Evolutionary conservation across 2,797 vertebrate genomes (phyloP), one percentile per base, ranked within the genome.

Genomic region (Brachyrhaphis roseni): DNA sequence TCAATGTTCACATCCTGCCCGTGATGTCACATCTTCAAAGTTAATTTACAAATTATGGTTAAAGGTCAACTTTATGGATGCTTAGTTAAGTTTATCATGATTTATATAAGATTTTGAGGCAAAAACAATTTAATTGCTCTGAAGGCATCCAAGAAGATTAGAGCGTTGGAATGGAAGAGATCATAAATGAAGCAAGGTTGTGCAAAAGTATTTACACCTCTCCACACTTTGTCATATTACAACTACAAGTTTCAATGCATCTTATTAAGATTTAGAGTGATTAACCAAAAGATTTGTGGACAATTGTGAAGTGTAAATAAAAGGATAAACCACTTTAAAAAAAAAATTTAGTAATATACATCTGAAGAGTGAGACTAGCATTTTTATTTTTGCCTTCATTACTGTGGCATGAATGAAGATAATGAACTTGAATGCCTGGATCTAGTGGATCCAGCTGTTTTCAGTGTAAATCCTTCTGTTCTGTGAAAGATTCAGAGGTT

Each of bases 121-220:
- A 34, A 23, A 71, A 49, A n/a, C 49, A 28, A 72, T 72, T 64
- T 18, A 2, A 55, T 39, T 77, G 41, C 64, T 53, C 16, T 55
- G 36, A 78, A 64, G 1, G 43, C 70, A 45, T 78, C 64, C 64
- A 41, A 45, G 62, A 8, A 75, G 85, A 88, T 90, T 76, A 84
- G 66, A 82, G 82, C 75, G 36, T 74, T 36, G 62, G 8, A 4
- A 23, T 12, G 23, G 31, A 68, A 68, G 64, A 43, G 66, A 26
- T 41, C 36, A n/a, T 43, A 26, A 23, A 62, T 18, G 59, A 31
- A 62, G 12, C 57, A 62, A 26, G 18, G 64, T 28, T 36, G 34
- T 36, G 34, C 34, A 39, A 20, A 15, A 34, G n/a, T 34, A 34
- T 7, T 31, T 31, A n/a, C 57, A 28, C 28, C 57, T 31, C 12